phyloP scores from a whole-genome alignment of 92 coral and sea anemone genomes.

The Pocillopora grandis region DNA sequence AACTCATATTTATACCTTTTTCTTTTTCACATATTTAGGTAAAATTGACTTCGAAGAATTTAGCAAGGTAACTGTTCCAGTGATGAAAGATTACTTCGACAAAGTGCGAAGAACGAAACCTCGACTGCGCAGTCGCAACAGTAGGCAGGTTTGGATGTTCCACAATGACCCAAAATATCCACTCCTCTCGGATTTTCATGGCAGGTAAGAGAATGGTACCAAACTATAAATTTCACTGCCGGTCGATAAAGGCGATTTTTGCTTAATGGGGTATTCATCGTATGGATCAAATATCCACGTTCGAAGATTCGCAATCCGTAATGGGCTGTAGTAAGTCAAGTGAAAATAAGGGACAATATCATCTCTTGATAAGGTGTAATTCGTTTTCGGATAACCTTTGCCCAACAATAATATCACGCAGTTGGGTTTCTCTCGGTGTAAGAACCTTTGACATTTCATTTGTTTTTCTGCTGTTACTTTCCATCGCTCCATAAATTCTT shows the following conservation, averaged over 20 bases:
- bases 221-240: not conserved
- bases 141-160: slow-evolving; percentile 90
- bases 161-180: slow-evolving; percentile 83
- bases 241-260: not conserved
- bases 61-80: slow-evolving; percentile 55
- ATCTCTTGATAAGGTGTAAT: no score
- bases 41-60: slow-evolving; percentile 71
- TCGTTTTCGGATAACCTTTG: no score
- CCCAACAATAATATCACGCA: no score
- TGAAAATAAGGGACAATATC: no score
- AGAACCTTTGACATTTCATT: no score
- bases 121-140: slow-evolving; percentile 87
- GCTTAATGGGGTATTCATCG: not conserved
- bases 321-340: no score
- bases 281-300: no score
- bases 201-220: slow-evolving; percentile 57
- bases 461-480: no score
- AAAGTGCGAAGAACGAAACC: slow-evolving; percentile 67
- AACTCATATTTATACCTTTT: no score
- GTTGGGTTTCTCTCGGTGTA: no score
- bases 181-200: slow-evolving; percentile 83
- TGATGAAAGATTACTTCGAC: slow-evolving; percentile 68
- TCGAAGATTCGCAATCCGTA: no score
- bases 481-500: no score
- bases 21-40: slow-evolving; percentile 36